Percentiles rank a stretch among this genome's conserved stretches.
phyloP scores from a whole-genome alignment of 2,888 invertebrate species.

The Drosophila prolongata region DNA sequence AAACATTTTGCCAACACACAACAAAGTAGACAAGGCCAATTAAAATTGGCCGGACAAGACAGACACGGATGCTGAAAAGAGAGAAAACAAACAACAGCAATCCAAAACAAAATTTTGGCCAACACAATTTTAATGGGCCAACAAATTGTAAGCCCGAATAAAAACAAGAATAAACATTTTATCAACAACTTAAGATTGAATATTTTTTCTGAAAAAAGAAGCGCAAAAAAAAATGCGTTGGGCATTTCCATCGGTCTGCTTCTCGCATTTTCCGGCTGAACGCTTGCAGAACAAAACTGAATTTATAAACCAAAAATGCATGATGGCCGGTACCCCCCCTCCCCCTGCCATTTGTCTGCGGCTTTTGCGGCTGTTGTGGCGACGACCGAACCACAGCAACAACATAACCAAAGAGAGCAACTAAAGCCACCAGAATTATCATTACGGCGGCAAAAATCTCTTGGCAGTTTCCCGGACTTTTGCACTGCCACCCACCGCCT shows the following conservation, averaged over 20 bases:
- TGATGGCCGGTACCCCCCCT: conserved; percentile 30
- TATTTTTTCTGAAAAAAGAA: conserved; percentile 45
- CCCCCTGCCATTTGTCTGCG: conserved; percentile 60
- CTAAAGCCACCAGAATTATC: conserved; percentile 46
- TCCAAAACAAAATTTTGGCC: conserved; percentile 18
- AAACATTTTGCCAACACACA: conserved; percentile 47
- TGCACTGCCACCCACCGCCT: conserved; percentile 3
- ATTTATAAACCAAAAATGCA: conserved; percentile 69
- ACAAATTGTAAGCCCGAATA: conserved; percentile 20
- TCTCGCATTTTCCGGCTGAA: conserved; percentile 65
- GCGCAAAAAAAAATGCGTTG: conserved; percentile 31
- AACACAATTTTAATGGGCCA: conserved; percentile 32
- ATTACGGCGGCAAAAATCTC: conserved; percentile 55
- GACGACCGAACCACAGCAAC: conserved; percentile 14
- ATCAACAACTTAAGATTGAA: conserved; percentile 32
- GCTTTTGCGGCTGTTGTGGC: conserved; percentile 52
- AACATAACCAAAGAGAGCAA: conserved; percentile 32
- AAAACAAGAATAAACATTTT: conserved; percentile 4
- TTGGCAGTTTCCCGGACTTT: conserved; percentile 29
- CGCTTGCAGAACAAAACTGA: conserved; percentile 63
- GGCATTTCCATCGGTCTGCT: conserved; percentile 31
- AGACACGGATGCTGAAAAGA: background rate
- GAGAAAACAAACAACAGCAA: conserved; percentile 4
- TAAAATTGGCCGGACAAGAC: conserved; percentile 47
- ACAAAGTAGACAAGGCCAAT: conserved; percentile 53